Evolutionary conservation across 2,888 invertebrate species (phyloP), one percentile per base, ranked within the genome.

Genomic region (Sicus ferrugineus): DNA sequence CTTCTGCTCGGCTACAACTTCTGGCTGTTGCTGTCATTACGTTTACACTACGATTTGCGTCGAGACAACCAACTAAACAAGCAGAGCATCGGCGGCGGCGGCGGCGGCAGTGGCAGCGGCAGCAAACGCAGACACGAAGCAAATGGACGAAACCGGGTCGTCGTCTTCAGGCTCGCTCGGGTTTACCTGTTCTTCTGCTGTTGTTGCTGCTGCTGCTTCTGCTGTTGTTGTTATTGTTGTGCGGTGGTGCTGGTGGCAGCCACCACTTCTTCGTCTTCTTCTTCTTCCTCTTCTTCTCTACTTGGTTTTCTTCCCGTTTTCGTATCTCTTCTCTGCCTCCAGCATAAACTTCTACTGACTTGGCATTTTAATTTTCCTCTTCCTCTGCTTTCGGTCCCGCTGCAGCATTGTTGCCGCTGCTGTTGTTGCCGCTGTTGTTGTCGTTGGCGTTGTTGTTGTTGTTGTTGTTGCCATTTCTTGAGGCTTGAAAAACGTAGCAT

Each of bases 161-260:
- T 48, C 67, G 67, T 46, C 59, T 67, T 67, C 67, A 21, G 46
- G 67, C 59, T n/a, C n/a, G n/a, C n/a, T n/a, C 48, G 34, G 46
- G 58, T 67, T 67, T 67, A 59, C 67, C 59, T 67, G 59, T 67
- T 67, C 67, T 59, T 52, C 38, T 30, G 52, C 34, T 59, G 59
- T 28, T n/a, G n/a, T n/a, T n/a, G n/a, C n/a, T n/a, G n/a, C n/a
- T n/a, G n/a, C n/a, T n/a, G n/a, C n/a, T n/a, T n/a, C n/a, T n/a
- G n/a, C n/a, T n/a, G n/a, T n/a, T n/a, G n/a, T n/a, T n/a, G n/a
- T n/a, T n/a, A n/a, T n/a, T n/a, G 7, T 26, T 4, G 54, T 14
- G 26, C 19, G 34, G 9, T 54, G 31, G 19, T 16, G 30, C 23
- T 21, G 64, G 34, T 21, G 30, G 28, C 38, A 16, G 42, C 56